Evolutionary conservation across 2,113 vertebrate species (phyloP).

Genomic region (Pao palembangensis): DNA sequence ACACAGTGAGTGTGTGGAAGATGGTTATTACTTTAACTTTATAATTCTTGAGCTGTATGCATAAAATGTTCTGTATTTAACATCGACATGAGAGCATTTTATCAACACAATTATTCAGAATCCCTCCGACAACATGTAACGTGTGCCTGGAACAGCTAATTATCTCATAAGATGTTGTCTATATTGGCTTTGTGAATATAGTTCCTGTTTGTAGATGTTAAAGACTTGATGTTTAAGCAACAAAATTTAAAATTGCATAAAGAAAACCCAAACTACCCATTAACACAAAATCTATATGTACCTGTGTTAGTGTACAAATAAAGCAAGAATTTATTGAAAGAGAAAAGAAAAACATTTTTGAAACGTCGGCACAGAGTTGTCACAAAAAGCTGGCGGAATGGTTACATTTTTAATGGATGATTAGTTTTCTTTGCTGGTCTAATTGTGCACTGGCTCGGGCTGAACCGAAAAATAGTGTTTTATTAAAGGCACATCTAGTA

Average conservation of each 20-base stretch:
- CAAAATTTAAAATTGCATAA: conserved; percentile 8
- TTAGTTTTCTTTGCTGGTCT: too few species aligned
- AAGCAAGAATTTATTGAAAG: conserved; percentile 15
- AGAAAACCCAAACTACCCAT: background rate
- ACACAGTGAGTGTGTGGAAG: background rate
- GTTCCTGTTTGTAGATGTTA: conserved; percentile 33
- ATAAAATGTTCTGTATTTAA: conserved; percentile 16
- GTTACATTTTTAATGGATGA: too few species aligned
- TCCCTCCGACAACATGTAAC: too few species aligned
- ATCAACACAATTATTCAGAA: too few species aligned
- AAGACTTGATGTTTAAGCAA: conserved; percentile 25
- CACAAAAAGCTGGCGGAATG: too few species aligned
- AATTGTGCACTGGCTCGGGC: too few species aligned
- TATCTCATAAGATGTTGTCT: conserved; percentile 14
- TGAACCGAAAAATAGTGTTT: too few species aligned
- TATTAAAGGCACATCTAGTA: too few species aligned
- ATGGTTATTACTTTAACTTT: conserved; percentile 8
- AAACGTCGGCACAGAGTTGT: too few species aligned
- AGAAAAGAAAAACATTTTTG: too few species aligned
- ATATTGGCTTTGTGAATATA: conserved; percentile 51
- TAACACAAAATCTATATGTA: conserved; percentile 6
- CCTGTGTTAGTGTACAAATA: conserved; percentile 42
- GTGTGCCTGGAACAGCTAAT: too few species aligned
- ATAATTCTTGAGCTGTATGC: conserved; percentile 40
- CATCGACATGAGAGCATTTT: background rate